A percentile compares a stretch with the other conserved stretches of the same genome.
These are phyloP conservation scores for Pseudococcus jackbeardsleyi DNA, from an alignment of 2,888 invertebrate genomes.

Conservation along the genomic window DNA sequence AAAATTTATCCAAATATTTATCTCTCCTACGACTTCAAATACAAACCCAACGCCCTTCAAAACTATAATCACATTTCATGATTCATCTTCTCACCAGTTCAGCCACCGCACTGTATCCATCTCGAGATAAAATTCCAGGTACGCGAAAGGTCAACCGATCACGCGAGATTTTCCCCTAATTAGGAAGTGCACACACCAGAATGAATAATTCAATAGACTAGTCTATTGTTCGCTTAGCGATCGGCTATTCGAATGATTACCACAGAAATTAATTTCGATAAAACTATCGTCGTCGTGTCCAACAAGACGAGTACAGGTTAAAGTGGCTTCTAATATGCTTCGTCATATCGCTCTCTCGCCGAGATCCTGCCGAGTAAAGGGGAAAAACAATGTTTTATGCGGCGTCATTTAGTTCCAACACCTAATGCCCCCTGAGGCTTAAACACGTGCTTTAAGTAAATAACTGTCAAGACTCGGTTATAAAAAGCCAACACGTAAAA, in stretches of 20 bases:
- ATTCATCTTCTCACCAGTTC: too few relatives aligned
- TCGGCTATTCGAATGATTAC: constrained; percentile 36
- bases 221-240: constrained; percentile 43
- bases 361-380: constrained; percentile 47
- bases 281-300: constrained; percentile 38
- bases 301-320: constrained; percentile 25
- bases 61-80: too few relatives aligned
- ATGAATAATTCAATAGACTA: constrained; percentile 44
- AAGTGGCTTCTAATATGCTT: constrained; percentile 58
- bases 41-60: too few relatives aligned
- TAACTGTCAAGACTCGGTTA: constrained; percentile 57
- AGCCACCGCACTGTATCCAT: too few relatives aligned
- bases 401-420: constrained; percentile 58
- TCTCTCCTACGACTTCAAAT: too few relatives aligned
- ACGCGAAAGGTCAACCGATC: constrained; percentile 43
- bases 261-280: constrained; percentile 54
- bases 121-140: constrained; percentile 22
- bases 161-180: constrained; percentile 37
- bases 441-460: constrained; percentile 61
- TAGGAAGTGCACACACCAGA: constrained; percentile 47
- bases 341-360: constrained; percentile 47
- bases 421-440: constrained; percentile 61
- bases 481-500: constrained; percentile 33
- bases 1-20: too few relatives aligned
- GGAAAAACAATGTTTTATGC: constrained; percentile 61